Percentiles rank a stretch among this genome's conserved stretches.
Evolutionary conservation across 1,140 invertebrate species (phyloP).

Genomic region (Drosophila bocki): DNA sequence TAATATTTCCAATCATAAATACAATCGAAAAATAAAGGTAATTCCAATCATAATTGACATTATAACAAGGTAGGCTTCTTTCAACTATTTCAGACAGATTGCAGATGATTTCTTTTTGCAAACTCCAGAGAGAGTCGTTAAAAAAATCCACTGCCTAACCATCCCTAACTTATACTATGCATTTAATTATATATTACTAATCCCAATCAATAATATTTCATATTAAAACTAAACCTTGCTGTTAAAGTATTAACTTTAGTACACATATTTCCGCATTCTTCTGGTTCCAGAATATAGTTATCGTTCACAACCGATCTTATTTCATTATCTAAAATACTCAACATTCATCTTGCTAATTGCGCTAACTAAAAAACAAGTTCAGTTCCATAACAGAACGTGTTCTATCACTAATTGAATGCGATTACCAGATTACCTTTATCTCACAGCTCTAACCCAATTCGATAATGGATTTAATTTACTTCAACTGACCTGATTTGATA

Average conservation of each 20-base stretch:
- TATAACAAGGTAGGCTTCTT: background rate
- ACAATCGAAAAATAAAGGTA: background rate
- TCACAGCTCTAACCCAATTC: constrained; percentile 18
- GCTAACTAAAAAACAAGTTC: constrained; percentile 10
- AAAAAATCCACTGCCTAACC: background rate
- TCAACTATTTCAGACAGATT: background rate
- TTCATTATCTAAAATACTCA: constrained; percentile 2
- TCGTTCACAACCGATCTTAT: background rate
- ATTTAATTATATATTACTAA: background rate
- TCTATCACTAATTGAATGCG: constrained; percentile 18
- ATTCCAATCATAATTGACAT: constrained; percentile 31
- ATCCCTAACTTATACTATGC: background rate
- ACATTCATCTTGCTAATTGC: constrained; percentile 17
- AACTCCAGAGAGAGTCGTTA: no score
- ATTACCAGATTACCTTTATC: constrained; percentile 27
- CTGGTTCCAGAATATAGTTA: background rate
- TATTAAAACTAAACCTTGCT: background rate
- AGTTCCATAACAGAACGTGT: background rate
- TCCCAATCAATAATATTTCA: background rate
- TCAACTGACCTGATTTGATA: constrained; percentile 24
- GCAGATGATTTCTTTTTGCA: background rate
- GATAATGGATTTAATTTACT: constrained; percentile 10
- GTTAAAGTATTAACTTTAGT: background rate
- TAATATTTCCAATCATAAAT: constrained; percentile 50
- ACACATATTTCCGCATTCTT: constrained; percentile 1